Evolutionary conservation across 2,113 vertebrate species (phyloP), one percentile per base, ranked within the genome.

Genomic region (Malurus cyaneus): DNA sequence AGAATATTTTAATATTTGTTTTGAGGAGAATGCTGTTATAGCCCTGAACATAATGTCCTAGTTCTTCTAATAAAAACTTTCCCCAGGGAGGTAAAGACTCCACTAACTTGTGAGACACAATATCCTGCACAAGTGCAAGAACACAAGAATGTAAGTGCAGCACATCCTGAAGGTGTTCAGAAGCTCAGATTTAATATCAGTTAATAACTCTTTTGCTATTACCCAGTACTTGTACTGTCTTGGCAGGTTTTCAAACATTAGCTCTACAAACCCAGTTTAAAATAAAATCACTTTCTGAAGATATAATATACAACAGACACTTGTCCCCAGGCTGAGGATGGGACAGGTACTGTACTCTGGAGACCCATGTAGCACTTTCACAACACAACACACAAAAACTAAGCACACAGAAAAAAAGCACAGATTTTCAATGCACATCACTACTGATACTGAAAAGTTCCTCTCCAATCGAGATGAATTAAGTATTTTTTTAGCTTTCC

Each of bases 21-120:
- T 73, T 71, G 80, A 60, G 82, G 64, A 92, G 89, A 67, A 80
- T 52, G 80, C 82, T 86, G 88, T 56, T 86, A 81, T 13, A 95
- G 81, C 76, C 82, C 66, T 13, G 86, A 92, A 81, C 88, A 70
- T 36, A 71, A 90, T 41, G 81, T 91, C 87, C 89, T 73, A 79
- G 77, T 96, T 96, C 91, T 92, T 49, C 92, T 91, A 96, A 96
- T 93, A 95, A 96, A 96, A 96, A 96, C 92, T 96, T 96, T 93
- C 95, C 96, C 94, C 72, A 66, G 94, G 86, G 94, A 96, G 86
- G 50, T 60, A 82, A 86, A 93, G 91, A 91, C 78, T 93, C 73
- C 71, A 88, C 92, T 81, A 95, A 96, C 92, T 96, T 76, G 7
- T 52, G 76, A 94, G 80, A 86, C 90, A 95, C 90, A 89, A 86